These are phyloP conservation scores for Ceratitis capitata DNA, from an alignment of 1,140 invertebrate species.

Conservation along the genomic window DNA sequence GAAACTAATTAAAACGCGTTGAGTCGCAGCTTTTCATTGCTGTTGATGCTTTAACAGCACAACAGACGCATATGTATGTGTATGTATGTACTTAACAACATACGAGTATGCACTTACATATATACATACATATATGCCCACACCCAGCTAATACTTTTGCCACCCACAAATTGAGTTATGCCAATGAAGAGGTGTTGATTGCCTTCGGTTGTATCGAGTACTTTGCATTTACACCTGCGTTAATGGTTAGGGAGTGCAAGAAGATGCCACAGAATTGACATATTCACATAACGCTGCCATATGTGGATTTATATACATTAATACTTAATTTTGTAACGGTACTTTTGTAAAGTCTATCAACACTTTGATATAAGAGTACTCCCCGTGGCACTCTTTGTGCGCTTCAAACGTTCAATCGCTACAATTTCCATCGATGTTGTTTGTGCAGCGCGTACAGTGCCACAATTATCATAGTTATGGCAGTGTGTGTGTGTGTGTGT, in stretches of 20 bases:
- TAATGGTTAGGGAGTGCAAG: too few species aligned
- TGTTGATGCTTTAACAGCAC: background rate
- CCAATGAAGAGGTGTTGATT: background rate
- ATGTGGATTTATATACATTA: background rate
- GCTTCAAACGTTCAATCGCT: background rate
- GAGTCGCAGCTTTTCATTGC: constrained; percentile 12
- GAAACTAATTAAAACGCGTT: constrained; percentile 33
- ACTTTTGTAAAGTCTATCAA: background rate
- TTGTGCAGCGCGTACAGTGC: background rate
- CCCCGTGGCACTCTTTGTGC: background rate
- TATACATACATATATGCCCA: background rate
- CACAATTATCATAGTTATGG: background rate
- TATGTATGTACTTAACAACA: too few species aligned
- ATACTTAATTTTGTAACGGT: background rate
- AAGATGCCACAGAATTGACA: too few species aligned
- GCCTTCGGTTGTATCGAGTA: background rate
- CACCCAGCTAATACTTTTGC: too few species aligned
- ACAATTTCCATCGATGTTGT: too few species aligned
- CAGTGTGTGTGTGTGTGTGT: background rate
- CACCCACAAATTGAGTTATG: too few species aligned
- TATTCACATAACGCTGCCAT: background rate
- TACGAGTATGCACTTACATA: background rate
- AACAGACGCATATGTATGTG: too few species aligned
- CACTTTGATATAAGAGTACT: background rate
- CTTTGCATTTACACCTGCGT: background rate